Evolutionary conservation across 2,113 vertebrate genomes (phyloP).

Genomic region (Tretioscincus oriximinensis): DNA sequence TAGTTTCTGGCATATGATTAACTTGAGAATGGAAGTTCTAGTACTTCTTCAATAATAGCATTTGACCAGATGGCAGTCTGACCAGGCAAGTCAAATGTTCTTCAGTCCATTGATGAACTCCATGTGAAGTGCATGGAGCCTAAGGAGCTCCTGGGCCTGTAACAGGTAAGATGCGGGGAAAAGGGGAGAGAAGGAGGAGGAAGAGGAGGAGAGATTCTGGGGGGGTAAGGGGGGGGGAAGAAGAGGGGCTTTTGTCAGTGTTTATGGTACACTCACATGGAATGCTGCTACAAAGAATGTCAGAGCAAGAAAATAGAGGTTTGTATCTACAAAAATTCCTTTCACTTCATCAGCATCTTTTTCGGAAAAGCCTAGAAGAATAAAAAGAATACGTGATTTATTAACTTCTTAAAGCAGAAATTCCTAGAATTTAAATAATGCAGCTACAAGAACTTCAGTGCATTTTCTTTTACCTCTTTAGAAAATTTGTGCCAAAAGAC

Average conservation of each 20-base stretch:
- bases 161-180: not conserved
- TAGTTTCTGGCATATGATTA: not conserved
- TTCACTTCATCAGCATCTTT: conserved; percentile 98
- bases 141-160: too few species aligned
- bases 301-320: conserved; percentile 92
- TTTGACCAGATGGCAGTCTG: too few species aligned
- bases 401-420: not conserved
- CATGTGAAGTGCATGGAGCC: too few species aligned
- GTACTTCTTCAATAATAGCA: not conserved
- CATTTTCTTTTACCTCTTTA: not conserved
- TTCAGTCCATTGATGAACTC: too few species aligned
- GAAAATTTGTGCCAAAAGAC: too few species aligned
- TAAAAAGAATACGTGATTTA: not conserved
- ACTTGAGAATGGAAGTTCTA: not conserved
- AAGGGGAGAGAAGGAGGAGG: too few species aligned
- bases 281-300: conserved; percentile 97
- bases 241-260: not conserved
- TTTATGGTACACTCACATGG: conserved; percentile 80
- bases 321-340: conserved; percentile 98
- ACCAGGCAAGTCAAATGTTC: too few species aligned
- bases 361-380: conserved; percentile 89
- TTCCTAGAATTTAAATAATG: not conserved
- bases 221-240: too few species aligned
- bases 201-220: not conserved
- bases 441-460: not conserved